A percentile compares a stretch with the other conserved stretches of the same genome.
Conservation (phyloP, 53 echinoderm and acorn worm genomes). For the Holothuria leucospilota region DNA sequence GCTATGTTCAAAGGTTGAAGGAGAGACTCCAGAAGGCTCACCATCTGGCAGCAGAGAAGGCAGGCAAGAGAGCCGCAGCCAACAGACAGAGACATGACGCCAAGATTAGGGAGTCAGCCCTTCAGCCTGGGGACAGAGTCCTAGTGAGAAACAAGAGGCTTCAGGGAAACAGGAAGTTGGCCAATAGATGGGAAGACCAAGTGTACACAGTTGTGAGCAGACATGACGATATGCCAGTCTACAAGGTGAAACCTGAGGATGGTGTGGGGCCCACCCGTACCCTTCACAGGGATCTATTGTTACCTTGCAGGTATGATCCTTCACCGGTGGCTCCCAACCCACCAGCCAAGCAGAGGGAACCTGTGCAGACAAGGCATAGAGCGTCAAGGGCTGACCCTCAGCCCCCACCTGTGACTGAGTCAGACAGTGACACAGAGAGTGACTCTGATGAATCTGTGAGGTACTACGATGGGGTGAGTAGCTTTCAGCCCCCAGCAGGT, state of each 20-base stretch:
- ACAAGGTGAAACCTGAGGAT: too few species aligned
- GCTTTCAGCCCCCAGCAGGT: too few species aligned
- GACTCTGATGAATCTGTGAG: not conserved
- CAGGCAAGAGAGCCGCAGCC: too few species aligned
- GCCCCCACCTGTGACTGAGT: too few species aligned
- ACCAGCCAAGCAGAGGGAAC: not conserved
- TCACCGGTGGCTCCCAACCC: too few species aligned
- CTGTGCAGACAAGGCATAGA: slow-evolving; percentile 29
- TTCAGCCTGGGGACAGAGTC: slow-evolving; percentile 51
- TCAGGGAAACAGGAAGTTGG: slow-evolving; percentile 48
- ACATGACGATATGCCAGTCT: too few species aligned
- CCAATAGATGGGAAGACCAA: slow-evolving; percentile 47
- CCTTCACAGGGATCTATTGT: slow-evolving; percentile 58
- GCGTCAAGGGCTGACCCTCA: not conserved
- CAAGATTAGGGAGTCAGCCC: slow-evolving; percentile 24
- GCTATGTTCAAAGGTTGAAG: slow-evolving; percentile 50
- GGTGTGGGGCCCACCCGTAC: slow-evolving; percentile 53
- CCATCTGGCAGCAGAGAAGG: slow-evolving; percentile 45
- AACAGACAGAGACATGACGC: slow-evolving; percentile 50
- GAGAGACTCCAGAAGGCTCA: slow-evolving; percentile 60
- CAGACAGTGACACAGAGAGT: not conserved
- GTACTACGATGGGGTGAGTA: too few species aligned
- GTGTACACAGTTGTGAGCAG: too few species aligned
- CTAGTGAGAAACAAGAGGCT: too few species aligned
- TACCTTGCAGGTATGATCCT: too few species aligned